Evolutionary conservation across 2,797 vertebrate genomes (phyloP).

Genomic region (Lepus oiostolus): DNA sequence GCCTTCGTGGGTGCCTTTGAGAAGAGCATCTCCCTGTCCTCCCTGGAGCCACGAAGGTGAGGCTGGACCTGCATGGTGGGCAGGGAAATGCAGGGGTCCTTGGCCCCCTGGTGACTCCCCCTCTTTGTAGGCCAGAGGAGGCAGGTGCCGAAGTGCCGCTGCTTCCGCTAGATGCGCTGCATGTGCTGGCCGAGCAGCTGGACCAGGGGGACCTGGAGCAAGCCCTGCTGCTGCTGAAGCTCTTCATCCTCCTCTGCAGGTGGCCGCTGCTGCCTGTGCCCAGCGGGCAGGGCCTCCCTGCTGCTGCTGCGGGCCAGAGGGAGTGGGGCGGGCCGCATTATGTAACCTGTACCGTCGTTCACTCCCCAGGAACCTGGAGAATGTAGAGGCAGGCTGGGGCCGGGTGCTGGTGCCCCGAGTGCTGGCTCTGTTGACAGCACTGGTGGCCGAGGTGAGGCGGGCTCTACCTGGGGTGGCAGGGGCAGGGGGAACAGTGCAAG

Average conservation of each 20-base stretch:
- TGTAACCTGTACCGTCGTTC: background rate
- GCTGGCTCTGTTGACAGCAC: constrained; percentile 91
- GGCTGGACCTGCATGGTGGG: constrained; percentile 8
- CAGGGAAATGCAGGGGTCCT: background rate
- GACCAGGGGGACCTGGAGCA: constrained; percentile 89
- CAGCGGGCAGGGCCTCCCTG: too few relatives aligned
- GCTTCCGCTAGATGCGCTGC: constrained; percentile 93
- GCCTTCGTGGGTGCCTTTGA: constrained; percentile 94
- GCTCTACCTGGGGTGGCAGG: background rate
- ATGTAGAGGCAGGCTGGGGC: constrained; percentile 92
- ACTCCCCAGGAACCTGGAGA: constrained; percentile 94
- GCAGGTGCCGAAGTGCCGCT: constrained; percentile 92
- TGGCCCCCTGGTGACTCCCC: background rate
- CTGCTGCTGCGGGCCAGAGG: rapidly evolving
- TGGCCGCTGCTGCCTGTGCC: constrained; percentile 67
- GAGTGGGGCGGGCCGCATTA: background rate
- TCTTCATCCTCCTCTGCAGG: constrained; percentile 97
- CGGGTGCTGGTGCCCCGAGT: constrained; percentile 93
- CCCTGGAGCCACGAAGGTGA: constrained; percentile 95
- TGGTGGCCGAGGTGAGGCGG: constrained; percentile 90
- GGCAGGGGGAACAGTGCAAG: background rate
- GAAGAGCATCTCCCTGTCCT: constrained; percentile 93
- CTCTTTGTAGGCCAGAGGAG: constrained; percentile 91
- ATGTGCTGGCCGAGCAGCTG: constrained; percentile 92
- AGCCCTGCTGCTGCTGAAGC: constrained; percentile 95